Evolutionary conservation across 2,888 invertebrate genomes (phyloP).

Genomic region (Alloplasta piceator): DNA sequence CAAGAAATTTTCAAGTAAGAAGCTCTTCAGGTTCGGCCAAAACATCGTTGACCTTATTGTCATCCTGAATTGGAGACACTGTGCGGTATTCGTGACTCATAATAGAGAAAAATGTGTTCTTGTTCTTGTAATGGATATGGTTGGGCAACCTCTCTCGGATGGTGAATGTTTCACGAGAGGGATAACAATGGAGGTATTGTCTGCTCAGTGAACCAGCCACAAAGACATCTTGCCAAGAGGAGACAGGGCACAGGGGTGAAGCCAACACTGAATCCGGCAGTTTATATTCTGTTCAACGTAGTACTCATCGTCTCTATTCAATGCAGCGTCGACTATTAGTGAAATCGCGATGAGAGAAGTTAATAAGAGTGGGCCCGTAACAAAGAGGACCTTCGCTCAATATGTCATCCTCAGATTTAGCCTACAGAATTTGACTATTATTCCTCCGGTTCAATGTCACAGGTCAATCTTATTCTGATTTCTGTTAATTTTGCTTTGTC

Average conservation of each 20-base stretch:
- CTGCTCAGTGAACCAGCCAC: conserved; percentile 51
- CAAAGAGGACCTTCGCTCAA: conserved; percentile 28
- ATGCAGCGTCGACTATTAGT: conserved; percentile 45
- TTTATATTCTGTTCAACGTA: conserved; percentile 37
- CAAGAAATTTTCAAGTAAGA: background rate
- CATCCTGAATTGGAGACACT: background rate
- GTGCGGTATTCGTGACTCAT: conserved; percentile 18
- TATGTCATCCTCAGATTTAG: conserved; percentile 44
- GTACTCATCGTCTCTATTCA: conserved; percentile 39
- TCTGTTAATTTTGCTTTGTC: background rate
- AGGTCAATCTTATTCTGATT: background rate
- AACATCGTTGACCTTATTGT: conserved; percentile 28
- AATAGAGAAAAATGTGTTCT: conserved; percentile 35
- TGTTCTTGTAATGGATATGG: conserved; percentile 34
- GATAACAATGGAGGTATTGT: conserved; percentile 61
- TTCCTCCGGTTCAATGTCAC: background rate
- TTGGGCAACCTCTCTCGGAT: conserved; percentile 5
- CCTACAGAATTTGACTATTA: conserved; percentile 20
- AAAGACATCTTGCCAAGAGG: conserved; percentile 56
- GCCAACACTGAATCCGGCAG: conserved; percentile 17
- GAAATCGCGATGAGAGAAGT: conserved; percentile 32
- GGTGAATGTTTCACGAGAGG: conserved; percentile 33
- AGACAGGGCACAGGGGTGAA: conserved; percentile 24
- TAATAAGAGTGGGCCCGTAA: conserved; percentile 55
- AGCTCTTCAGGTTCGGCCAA: background rate